Conservation (phyloP, 2,888 invertebrate species). For the Eurytoma californica region DNA sequence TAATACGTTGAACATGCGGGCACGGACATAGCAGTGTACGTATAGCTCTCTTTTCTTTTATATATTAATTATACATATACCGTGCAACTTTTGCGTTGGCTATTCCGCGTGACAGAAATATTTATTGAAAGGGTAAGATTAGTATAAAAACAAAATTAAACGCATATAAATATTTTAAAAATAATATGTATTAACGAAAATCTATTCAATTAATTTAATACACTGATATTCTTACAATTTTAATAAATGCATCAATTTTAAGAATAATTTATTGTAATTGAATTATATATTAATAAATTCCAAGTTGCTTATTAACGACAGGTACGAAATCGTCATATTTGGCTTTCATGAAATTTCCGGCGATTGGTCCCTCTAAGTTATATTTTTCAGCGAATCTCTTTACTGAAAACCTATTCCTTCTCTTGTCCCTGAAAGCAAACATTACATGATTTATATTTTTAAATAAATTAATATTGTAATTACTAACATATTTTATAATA, state of each 20-base stretch:
- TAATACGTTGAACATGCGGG: no score
- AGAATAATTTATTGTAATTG: background rate
- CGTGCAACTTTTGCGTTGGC: no score
- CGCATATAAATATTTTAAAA: background rate
- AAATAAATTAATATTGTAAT: constrained; percentile 18
- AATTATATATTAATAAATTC: constrained; percentile 54
- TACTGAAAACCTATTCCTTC: constrained; percentile 79
- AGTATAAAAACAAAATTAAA: no score
- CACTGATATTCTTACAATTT: constrained; percentile 8
- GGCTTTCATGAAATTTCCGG: constrained; percentile 80
- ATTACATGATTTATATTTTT: constrained; percentile 6
- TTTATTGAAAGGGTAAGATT: no score
- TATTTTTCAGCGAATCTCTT: constrained; percentile 79
- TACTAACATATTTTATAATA: background rate
- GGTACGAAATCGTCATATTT: constrained; percentile 80
- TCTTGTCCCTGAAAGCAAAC: constrained; percentile 71
- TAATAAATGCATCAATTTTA: background rate
- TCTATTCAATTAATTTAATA: background rate
- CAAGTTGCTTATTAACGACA: constrained; percentile 72
- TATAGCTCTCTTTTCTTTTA: no score
- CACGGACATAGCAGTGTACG: no score
- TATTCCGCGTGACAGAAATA: no score
- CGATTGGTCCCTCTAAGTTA: constrained; percentile 78
- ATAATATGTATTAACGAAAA: background rate
- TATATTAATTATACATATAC: no score